Evolutionary conservation across 2,797 vertebrate species (phyloP), one percentile per base, ranked within the genome.

Genomic region (Danio kyathit): DNA sequence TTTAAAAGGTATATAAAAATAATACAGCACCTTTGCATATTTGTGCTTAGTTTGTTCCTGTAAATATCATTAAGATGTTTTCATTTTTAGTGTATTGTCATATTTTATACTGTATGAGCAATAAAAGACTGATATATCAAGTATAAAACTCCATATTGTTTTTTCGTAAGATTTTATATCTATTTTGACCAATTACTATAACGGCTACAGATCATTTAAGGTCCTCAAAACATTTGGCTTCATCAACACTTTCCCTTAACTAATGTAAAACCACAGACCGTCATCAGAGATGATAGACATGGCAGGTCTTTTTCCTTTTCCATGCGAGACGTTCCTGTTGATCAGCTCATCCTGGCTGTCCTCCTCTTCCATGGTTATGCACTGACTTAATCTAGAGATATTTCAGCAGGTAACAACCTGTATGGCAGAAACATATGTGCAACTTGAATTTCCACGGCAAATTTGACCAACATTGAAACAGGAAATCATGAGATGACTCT

Each of bases 341-440:
- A 96, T 94, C 80, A 95, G 92, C 85, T 99, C 96, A 41, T 99
- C 96, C 88, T 96, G 96, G 90, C 94, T 98, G 91, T 99, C 94
- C 21, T 96, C 96, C 19, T 97, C 97, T 85, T 97, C 97, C 98
- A 99, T 99, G 89, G 86, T 86, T 91, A 88, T 91, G 86, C 96
- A 98, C 97, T 0, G 89, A 93, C 46, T 11, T 66, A 29, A 73
- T 7, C 66, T 80, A 60, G 51, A 56, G 46, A 5, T 46, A 6
- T 64, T 40, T 74, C n/a, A 74, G 40, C 44, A 59, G 59, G 56
- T 7, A 43, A 52, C 7, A 63, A 12, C 41, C 67, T 71, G 57
- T 1, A n/a, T 11, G 8, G 16, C 8, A 29, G 9, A 49, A 19
- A 40, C 1, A 3, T 16, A 65, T 44, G n/a, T 44, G 16, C 12